Evolutionary conservation across 2,797 vertebrate genomes (phyloP).

Genomic region (Borostomias antarcticus): DNA sequence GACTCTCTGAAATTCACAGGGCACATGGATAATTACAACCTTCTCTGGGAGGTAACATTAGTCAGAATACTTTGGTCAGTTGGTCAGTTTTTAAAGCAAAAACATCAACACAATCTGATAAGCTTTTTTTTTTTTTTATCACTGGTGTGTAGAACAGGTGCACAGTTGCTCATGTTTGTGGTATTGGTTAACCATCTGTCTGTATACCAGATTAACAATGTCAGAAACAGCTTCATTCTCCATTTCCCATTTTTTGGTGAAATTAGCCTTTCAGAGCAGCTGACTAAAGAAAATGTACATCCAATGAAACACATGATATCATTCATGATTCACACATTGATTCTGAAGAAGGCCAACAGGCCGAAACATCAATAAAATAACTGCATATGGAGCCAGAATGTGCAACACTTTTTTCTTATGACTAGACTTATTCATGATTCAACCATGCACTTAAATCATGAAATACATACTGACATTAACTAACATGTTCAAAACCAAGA

Average conservation of each 20-base stretch:
- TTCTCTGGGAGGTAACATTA: no score
- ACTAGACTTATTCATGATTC: no score
- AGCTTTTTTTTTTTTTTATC: slow-evolving; percentile 8
- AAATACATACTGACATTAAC: neutral
- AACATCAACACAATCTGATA: slow-evolving; percentile 17
- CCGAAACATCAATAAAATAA: no score
- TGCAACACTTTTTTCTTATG: no score
- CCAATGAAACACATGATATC: neutral
- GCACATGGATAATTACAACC: no score
- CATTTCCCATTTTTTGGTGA: neutral
- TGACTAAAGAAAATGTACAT: no score
- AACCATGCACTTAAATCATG: neutral
- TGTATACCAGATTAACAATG: neutral
- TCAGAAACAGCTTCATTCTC: neutral
- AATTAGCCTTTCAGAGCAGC: no score
- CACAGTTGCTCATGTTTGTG: slow-evolving; percentile 42
- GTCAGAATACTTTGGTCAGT: no score
- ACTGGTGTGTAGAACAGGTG: slow-evolving; percentile 36
- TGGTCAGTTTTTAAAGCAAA: neutral
- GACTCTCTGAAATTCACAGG: no score
- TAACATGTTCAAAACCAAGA: neutral
- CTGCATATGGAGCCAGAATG: no score
- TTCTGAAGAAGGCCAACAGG: no score
- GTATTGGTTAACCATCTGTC: neutral
- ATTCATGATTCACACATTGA: neutral